These are phyloP conservation scores for Leptinotarsa lineolata DNA, from an alignment of 1,140 invertebrate species.

Conservation along the genomic window DNA sequence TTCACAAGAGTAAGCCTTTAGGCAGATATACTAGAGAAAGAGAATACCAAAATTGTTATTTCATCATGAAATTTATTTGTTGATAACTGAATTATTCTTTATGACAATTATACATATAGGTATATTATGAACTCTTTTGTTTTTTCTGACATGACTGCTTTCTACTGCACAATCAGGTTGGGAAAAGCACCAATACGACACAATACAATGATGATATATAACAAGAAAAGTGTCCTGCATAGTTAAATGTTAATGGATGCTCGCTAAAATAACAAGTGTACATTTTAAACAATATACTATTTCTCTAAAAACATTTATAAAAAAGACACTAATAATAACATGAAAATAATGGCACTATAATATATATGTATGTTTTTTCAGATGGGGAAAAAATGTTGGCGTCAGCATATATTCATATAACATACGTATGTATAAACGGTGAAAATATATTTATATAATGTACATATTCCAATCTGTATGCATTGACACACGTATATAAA, in stretches of 20 bases:
- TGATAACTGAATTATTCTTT: no score
- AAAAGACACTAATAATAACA: constrained; percentile 54
- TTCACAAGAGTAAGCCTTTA: no score
- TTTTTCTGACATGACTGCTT: constrained; percentile 8
- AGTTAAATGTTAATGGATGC: constrained; percentile 48
- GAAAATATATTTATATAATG: constrained; percentile 31
- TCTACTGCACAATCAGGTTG: constrained; percentile 37
- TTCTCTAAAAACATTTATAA: constrained; percentile 56
- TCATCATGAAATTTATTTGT: no score
- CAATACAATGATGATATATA: constrained; percentile 31
- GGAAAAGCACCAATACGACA: constrained; percentile 53
- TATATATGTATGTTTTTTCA: constrained; percentile 44
- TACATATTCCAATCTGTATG: constrained; percentile 30
- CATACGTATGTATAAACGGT: constrained; percentile 25
- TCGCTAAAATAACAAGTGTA: constrained; percentile 56
- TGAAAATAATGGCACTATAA: constrained; percentile 55
- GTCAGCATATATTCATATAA: constrained; percentile 16
- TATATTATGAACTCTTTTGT: background rate
- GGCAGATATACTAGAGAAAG: no score
- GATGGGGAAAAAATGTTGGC: constrained; percentile 40
- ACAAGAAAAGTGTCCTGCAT: constrained; percentile 32
- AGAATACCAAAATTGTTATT: no score
- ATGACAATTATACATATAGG: no score
- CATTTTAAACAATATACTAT: constrained; percentile 55
- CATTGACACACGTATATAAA: constrained; percentile 26